Base-by-base conservation (phyloP, 2,888 invertebrate species). In the Caenorhabditis auriculariae region DNA sequence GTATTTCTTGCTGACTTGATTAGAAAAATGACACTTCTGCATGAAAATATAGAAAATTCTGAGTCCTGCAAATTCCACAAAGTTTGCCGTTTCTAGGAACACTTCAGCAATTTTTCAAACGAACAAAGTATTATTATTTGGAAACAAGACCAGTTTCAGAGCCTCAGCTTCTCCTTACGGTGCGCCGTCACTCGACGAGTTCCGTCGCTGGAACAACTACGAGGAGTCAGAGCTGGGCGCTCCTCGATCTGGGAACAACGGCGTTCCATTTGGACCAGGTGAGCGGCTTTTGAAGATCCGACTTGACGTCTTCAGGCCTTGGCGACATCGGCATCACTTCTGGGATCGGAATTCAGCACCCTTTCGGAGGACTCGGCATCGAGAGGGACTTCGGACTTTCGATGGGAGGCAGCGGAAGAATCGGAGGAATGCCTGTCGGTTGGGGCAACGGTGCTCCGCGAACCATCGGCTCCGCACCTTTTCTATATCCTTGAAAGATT, bases 331-430 rank as follows among this genome's bases (percentile, higher is more conserved):
- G 56, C n/a, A 63, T 73, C 39, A 44, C 48, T 38, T 69, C 66
- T 0, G 69, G 66, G 2, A 45, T 73, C 23, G 73, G 71, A 12
- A 63, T 73, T 2, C 59, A 57, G 39, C 53, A 68, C 37, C 66
- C 66, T 0, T 54, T 61, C 32, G 73, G 73, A 7, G 61, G 64
- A 2, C 41, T 73, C 12, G 64, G 47, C 6, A 58, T 60, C 28
- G 56, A 69, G 32, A 43, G 73, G n/a, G 56, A 73, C 42, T 72
- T 73, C 32, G 69, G 69, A 27, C 58, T 73, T 17, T 59, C 57
- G n/a, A 68, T 67, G 62, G 73, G 73, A 19, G 66, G 66, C 17
- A 52, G 54, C 6, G 73, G 74, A 12, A 44, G 74, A n/a, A 74
- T 68, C 35, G 74, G 74, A 15, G 74, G 74, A 1, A 43, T 53